These are phyloP conservation scores for Opisthocomus hoazin DNA, from an alignment of 2,113 vertebrate genomes.

Conservation along the genomic window DNA sequence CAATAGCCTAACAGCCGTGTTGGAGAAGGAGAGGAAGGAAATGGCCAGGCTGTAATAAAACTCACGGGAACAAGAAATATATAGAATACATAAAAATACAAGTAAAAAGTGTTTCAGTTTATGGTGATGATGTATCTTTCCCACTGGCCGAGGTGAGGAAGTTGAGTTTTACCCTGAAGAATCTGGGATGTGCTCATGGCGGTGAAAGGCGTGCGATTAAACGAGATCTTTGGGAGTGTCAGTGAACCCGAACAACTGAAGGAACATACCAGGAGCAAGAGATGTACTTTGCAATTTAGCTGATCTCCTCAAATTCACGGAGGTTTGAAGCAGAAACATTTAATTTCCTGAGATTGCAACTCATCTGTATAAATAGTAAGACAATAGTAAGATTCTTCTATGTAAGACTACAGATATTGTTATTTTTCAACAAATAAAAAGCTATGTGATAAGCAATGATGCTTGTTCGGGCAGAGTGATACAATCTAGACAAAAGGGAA, in stretches of 20 bases:
- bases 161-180: not conserved
- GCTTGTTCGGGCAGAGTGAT: not conserved
- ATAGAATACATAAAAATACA: not conserved
- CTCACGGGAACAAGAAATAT: not conserved
- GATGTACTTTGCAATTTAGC: not conserved
- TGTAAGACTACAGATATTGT: not conserved
- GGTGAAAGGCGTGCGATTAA: not conserved
- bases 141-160: not conserved
- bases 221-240: not conserved
- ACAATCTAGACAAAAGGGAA: not conserved
- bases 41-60: not conserved
- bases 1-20: not conserved
- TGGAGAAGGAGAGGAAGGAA: not conserved
- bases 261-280: not conserved
- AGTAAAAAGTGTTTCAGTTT: not conserved
- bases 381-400: not conserved
- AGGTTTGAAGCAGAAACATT: not conserved
- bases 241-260: not conserved
- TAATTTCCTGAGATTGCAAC: not conserved
- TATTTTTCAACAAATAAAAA: not conserved
- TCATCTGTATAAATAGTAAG: not conserved
- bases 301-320: not conserved
- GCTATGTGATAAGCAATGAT: accelerated
- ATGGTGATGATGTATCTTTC: not conserved
- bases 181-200: not conserved